phyloP scores from a whole-genome alignment of 2,113 vertebrate genomes.

The Prunella himalayana region DNA sequence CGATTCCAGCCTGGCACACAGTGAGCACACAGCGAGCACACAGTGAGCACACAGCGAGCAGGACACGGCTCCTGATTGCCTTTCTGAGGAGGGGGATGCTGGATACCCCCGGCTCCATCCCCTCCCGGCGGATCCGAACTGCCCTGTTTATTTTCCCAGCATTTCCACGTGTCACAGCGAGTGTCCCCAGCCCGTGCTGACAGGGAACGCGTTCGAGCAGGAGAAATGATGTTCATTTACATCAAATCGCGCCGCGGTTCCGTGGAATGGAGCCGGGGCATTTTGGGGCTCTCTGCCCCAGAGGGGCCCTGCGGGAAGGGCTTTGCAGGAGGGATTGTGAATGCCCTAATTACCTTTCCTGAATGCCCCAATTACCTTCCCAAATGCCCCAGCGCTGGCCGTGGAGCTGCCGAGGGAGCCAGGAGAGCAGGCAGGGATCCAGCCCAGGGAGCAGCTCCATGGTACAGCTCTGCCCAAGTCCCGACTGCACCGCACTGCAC shows the following conservation, averaged over 20 bases:
- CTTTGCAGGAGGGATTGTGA: not conserved
- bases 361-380: not conserved
- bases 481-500: accelerated
- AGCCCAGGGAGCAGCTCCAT: not conserved
- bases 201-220: not conserved
- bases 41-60: accelerated
- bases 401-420: not conserved
- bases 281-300: not conserved
- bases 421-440: not conserved
- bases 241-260: not conserved
- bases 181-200: not conserved
- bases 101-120: not conserved
- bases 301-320: not conserved
- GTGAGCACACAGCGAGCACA: no score
- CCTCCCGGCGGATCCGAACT: accelerated
- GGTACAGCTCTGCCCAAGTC: accelerated
- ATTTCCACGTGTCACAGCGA: not conserved
- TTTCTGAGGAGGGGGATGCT: no score
- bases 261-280: not conserved
- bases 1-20: accelerated
- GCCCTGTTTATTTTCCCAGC: not conserved
- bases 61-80: not conserved
- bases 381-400: accelerated
- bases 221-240: not conserved
- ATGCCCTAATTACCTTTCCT: no score